phyloP scores from a whole-genome alignment of 2,113 vertebrate species.

The Sphyrna mokarran region DNA sequence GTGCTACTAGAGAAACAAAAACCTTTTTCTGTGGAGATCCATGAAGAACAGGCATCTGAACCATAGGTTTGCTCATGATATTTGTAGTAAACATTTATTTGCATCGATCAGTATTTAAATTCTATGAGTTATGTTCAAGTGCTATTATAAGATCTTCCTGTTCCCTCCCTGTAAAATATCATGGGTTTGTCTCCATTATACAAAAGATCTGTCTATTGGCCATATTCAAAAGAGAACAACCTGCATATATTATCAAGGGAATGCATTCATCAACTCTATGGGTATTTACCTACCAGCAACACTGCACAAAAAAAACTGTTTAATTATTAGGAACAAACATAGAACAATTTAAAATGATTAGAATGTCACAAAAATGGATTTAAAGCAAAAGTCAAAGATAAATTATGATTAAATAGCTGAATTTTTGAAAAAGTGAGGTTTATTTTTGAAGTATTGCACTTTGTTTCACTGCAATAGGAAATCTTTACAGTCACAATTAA shows the following conservation, averaged over 20 bases:
- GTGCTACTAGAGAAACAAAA: not conserved
- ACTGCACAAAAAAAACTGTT: not conserved
- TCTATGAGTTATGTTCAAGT: not conserved
- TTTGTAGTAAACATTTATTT: not conserved
- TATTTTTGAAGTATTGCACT: conserved; percentile 7
- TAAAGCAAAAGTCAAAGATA: not conserved
- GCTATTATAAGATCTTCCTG: not conserved
- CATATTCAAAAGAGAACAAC: not conserved
- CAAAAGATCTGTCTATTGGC: not conserved
- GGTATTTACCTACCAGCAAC: not conserved
- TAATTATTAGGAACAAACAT: not conserved
- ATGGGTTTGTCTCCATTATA: not conserved
- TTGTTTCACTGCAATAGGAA: not conserved
- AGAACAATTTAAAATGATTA: conserved; percentile 10
- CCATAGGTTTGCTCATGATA: not conserved
- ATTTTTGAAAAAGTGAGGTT: not conserved
- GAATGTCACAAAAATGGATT: not conserved
- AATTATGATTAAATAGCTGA: not conserved
- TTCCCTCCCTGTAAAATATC: not conserved
- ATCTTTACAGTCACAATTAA: not conserved
- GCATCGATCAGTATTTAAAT: not conserved
- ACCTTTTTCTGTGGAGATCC: not conserved
- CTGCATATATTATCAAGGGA: too few species aligned
- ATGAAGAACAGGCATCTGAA: not conserved
- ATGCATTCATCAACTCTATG: not conserved